Evolutionary conservation across 2,797 vertebrate species (phyloP), one percentile per base, ranked within the genome.

Genomic region (Tangara arthus): DNA sequence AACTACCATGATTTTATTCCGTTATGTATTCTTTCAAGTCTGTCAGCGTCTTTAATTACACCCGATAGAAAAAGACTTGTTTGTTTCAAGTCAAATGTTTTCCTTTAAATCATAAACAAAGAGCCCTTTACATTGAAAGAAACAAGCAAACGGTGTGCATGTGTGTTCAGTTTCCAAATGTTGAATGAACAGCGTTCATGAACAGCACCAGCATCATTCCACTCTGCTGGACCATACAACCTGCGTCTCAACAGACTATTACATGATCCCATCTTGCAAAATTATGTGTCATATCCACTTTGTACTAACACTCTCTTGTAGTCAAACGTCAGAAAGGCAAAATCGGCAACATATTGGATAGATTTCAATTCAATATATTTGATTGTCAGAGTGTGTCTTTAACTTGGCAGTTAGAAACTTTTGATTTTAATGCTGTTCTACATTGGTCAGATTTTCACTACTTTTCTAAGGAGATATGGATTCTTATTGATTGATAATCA

Each of bases 381-480:
- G 14, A 16, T 26, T 71, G 44, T 64, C 46, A 44, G 57, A 60
- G 28, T 27, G 15, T 59, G 13, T 52, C 34, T 66, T 72, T 55
- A 71, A 46, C 14, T 75, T 18, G 13, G 32, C 24, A 57, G 57
- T 68, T 35, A 61, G 76, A 81, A 96, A 91, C 80, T 75, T 87
- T 82, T 50, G 52, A 39, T 83, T 95, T 85, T 66, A n/a, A 70
- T 53, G 13, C n/a, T 91, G 26, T 17, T 82, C 53, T 61, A 4
- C 30, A 3, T 46, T 5, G 0, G 75, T 82, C 42, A 82, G 27
- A 28, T 86, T 92, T 82, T 80, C 10, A 5, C 22, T 49, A 7
- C 28, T 41, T 90, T 60, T 24, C 21, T 49, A 70, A 80, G 57
- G 47, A 77, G 72, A 53, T 44, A 28, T 23, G 5, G 26, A 32